Evolutionary conservation across 2,888 invertebrate species (phyloP).

Genomic region (Kryphioiulus occultus): DNA sequence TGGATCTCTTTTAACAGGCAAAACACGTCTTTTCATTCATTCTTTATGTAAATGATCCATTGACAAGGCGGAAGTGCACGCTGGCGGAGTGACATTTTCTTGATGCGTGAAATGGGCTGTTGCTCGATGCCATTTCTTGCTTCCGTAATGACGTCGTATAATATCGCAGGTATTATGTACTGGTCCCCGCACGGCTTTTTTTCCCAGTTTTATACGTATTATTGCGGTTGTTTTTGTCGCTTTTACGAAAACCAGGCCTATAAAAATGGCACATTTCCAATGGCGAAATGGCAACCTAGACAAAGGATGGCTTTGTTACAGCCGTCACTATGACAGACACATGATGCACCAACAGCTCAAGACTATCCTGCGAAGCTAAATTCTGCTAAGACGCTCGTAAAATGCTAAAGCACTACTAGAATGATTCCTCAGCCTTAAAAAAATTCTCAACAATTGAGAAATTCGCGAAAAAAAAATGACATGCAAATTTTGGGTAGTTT

Average conservation of each 20-base stretch:
- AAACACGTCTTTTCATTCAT: conserved; percentile 35
- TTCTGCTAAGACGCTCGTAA: too few relatives aligned
- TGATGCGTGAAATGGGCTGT: conserved; percentile 35
- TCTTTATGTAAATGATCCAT: conserved; percentile 31
- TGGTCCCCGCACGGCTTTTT: not conserved
- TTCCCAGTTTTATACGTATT: not conserved
- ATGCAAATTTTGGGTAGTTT: too few relatives aligned
- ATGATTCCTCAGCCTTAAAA: too few relatives aligned
- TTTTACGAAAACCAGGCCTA: not conserved
- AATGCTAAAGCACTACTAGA: too few relatives aligned
- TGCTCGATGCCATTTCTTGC: conserved; percentile 25
- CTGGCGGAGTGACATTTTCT: conserved; percentile 7
- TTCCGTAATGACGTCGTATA: conserved; percentile 31
- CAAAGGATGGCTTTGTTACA: not conserved
- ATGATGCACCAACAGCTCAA: not conserved
- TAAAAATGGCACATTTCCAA: conserved; percentile 6
- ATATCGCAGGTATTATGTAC: conserved; percentile 29
- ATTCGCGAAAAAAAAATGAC: too few relatives aligned
- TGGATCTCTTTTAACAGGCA: conserved; percentile 27
- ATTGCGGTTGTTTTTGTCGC: not conserved
- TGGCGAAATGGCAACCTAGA: not conserved
- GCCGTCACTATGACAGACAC: not conserved
- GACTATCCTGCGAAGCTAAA: not conserved
- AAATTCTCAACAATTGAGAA: too few relatives aligned
- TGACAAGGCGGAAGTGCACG: conserved; percentile 26